phyloP scores from a whole-genome alignment of 2,797 vertebrate species.

The Taenioides sp. region DNA sequence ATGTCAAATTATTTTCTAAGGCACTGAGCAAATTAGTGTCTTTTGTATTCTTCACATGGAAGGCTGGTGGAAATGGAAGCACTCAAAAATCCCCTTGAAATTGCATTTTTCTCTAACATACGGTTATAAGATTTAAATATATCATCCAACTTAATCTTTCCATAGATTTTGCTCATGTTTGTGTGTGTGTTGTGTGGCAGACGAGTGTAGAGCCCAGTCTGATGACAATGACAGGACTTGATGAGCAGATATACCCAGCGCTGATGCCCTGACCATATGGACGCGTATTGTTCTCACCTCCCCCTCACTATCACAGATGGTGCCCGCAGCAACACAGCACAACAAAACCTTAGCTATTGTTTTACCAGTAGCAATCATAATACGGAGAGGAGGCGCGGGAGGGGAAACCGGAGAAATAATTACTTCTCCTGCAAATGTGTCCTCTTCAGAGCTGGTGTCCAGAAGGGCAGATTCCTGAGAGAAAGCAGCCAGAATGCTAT shows the following conservation, averaged over 20 bases:
- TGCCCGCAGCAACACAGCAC: conserved; percentile 70
- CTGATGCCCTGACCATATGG: conserved; percentile 80
- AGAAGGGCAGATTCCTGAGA: conserved; percentile 83
- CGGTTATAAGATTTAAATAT: conserved; percentile 31
- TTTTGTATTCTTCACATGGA: background rate
- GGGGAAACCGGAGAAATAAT: conserved; percentile 68
- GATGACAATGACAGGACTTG: conserved; percentile 74
- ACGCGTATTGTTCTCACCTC: conserved; percentile 74
- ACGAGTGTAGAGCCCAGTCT: conserved; percentile 60
- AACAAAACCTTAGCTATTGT: conserved; percentile 76
- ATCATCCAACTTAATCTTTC: conserved; percentile 45
- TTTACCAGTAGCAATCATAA: conserved; percentile 75
- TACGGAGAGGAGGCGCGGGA: conserved; percentile 62
- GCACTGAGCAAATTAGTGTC: conserved; percentile 45
- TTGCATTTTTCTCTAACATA: background rate
- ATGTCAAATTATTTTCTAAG: conserved; percentile 64
- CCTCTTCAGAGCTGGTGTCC: conserved; percentile 73
- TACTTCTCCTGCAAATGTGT: conserved; percentile 64
- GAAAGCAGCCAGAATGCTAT: conserved; percentile 75
- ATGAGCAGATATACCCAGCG: conserved; percentile 70
- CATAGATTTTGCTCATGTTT: conserved; percentile 47
- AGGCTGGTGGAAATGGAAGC: background rate
- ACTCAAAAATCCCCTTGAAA: conserved; percentile 6
- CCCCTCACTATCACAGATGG: conserved; percentile 79
- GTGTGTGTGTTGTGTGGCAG: conserved; percentile 33